Evolutionary conservation across 2,797 vertebrate species (phyloP).

Genomic region (Sternotherus odoratus): DNA sequence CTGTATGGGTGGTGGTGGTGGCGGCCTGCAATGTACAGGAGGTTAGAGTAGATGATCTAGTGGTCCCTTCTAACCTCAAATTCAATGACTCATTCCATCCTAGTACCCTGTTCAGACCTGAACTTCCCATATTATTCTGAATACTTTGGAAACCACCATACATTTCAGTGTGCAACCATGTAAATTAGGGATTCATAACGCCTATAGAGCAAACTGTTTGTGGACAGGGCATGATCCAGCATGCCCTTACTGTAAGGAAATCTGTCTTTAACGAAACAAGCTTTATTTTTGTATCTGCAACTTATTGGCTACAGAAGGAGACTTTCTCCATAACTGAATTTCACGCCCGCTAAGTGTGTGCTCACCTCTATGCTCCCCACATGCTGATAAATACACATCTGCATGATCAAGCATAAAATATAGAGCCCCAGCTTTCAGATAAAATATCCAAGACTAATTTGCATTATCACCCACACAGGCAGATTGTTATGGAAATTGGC

Average conservation of each 20-base stretch:
- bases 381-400: background rate
- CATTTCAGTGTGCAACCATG: background rate
- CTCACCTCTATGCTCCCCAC: background rate
- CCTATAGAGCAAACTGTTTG: background rate
- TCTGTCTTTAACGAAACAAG: background rate
- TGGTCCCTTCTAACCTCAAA: background rate
- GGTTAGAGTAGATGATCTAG: background rate
- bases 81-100: too few relatives aligned
- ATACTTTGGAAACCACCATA: background rate
- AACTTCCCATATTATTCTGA: slow-evolving; percentile 3
- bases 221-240: background rate
- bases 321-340: background rate
- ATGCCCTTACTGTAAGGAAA: rapidly evolving
- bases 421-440: background rate
- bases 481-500: background rate
- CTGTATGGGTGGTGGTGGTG: background rate
- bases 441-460: slow-evolving; percentile 24
- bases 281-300: background rate
- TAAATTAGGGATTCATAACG: background rate
- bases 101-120: background rate
- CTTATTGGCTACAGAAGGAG: background rate
- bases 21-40: background rate
- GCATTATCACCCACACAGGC: background rate
- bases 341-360: background rate
- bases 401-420: slow-evolving; percentile 10